These are phyloP conservation scores for Aethes cnicana DNA, from an alignment of 2,888 invertebrate species.

Conservation along the genomic window DNA sequence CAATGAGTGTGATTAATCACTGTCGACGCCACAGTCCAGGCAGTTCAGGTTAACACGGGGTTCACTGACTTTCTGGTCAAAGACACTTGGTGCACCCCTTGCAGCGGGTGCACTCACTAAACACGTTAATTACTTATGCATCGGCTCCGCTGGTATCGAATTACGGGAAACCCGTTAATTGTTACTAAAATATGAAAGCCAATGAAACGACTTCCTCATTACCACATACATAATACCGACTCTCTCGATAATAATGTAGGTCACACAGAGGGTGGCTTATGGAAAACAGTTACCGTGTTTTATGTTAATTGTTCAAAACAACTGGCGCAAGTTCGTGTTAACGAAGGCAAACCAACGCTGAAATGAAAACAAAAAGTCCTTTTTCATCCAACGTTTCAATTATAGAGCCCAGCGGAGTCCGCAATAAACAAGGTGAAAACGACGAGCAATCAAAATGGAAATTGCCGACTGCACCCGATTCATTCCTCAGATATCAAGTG, in stretches of 20 bases:
- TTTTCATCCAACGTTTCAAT: conserved; percentile 23
- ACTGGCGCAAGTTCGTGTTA: conserved; percentile 4
- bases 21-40: conserved; percentile 57
- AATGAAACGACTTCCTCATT: not conserved
- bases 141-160: conserved; percentile 1
- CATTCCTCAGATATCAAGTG: conserved; percentile 41
- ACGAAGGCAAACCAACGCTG: conserved; percentile 7
- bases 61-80: conserved; percentile 63
- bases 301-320: conserved; percentile 27
- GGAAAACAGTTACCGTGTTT: conserved; percentile 24
- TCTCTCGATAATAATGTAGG: conserved; percentile 11
- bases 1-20: conserved; percentile 71
- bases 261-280: conserved; percentile 20
- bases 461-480: conserved; percentile 35
- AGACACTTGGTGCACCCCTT: conserved; percentile 36
- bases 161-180: not conserved
- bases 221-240: conserved; percentile 2
- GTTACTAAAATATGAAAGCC: not conserved
- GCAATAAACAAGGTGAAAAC: conserved; percentile 32
- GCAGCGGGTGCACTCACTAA: conserved; percentile 33
- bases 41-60: conserved; percentile 67
- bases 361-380: conserved; percentile 11
- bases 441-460: conserved; percentile 33
- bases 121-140: conserved; percentile 18
- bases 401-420: conserved; percentile 20